Conservation (phyloP, 2,113 vertebrate genomes). For the Rhinolophus ferrumequinum region DNA sequence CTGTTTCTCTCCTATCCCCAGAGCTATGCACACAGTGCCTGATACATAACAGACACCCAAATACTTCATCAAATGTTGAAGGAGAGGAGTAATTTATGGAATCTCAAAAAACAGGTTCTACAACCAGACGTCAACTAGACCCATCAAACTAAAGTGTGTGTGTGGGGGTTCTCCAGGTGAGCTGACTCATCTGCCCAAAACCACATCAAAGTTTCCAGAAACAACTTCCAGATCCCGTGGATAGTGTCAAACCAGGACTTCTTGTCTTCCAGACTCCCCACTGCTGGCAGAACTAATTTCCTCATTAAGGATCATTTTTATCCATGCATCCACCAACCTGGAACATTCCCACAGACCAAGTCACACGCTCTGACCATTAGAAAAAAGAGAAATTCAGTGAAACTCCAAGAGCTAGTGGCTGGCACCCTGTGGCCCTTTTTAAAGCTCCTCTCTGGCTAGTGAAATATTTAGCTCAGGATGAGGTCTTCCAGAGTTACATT, state of each 20-base stretch:
- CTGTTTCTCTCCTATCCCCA: background rate
- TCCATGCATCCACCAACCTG: background rate
- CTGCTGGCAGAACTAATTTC: background rate
- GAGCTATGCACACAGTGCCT: background rate
- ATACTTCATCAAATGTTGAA: background rate
- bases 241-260: background rate
- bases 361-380: background rate
- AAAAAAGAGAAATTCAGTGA: background rate
- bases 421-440: fast-evolving
- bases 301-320: background rate
- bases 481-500: fast-evolving
- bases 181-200: background rate
- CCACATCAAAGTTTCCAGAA: background rate
- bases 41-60: background rate
- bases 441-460: background rate
- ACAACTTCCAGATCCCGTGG: background rate
- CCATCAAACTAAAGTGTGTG: background rate
- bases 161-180: background rate
- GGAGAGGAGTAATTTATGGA: background rate
- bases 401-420: background rate
- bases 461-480: background rate
- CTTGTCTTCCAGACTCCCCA: background rate
- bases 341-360: constrained; percentile 30
- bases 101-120: background rate
- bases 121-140: background rate